Evolutionary conservation across 2,888 invertebrate genomes (phyloP).

Genomic region (Busseola fusca): DNA sequence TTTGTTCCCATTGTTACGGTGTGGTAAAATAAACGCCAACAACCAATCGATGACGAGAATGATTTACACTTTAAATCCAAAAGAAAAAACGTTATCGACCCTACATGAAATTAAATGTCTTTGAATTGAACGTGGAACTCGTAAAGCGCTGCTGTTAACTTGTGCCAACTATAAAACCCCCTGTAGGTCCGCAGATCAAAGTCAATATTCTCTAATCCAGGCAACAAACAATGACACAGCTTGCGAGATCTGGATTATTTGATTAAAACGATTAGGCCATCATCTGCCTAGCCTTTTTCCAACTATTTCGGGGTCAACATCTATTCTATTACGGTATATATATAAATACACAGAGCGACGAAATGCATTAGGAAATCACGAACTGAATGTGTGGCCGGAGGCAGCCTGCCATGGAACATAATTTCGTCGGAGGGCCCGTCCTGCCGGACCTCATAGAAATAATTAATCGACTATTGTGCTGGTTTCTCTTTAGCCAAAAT

Average conservation of each 20-base stretch:
- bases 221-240: neutral
- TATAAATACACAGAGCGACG: no score
- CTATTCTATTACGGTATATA: neutral
- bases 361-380: neutral
- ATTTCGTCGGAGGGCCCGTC: neutral
- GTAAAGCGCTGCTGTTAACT: neutral
- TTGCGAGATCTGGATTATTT: neutral
- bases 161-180: neutral
- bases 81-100: neutral
- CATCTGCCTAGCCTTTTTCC: neutral
- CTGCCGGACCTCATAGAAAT: neutral
- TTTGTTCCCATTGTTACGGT: neutral
- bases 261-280: neutral
- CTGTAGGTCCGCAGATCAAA: neutral
- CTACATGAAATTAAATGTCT: neutral
- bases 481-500: neutral
- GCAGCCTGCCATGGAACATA: neutral
- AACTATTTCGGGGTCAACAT: neutral
- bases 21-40: neutral
- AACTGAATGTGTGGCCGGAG: neutral
- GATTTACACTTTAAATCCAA: neutral
- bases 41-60: neutral
- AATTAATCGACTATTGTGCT: neutral
- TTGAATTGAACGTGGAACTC: neutral
- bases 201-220: neutral